Evolutionary conservation across 2,888 invertebrate species (phyloP), one percentile per base, ranked within the genome.

Genomic region (Tanytarsus gracilentus): DNA sequence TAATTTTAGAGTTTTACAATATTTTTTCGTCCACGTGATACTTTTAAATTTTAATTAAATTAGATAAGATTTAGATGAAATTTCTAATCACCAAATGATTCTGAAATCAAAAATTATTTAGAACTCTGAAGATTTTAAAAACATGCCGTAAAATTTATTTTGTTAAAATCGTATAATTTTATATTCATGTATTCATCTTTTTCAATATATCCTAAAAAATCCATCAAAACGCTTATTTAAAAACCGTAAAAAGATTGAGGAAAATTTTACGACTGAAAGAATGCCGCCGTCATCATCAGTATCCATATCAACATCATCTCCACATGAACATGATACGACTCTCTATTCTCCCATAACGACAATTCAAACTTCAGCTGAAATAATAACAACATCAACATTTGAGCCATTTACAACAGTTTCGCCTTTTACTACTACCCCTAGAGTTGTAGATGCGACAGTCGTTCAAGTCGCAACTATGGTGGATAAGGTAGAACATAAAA

Each of bases 401-500:
- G 53, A 53, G 30, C 53, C 53, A 44, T 44, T 23, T 23, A 44
- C 44, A 29, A 36, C 33, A 51, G 51, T 29, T 16, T 26, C 40
- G 27, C 8, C 39, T 14, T 11, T 18, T 11, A 33, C 53, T 14
- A 29, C 56, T 21, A 40, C 56, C 26, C 29, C 23, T 44, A 56
- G 27, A 27, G 27, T 36, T 56, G 56, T 56, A 44, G 44, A 40
- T n/a, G 29, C 44, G 44, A 56, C 55, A 26, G 6, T 55, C 11
- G 53, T 23, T 16, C 14, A 29, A 40, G 14, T 55, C 23, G 53
- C 23, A n/a, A n/a, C n/a, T 55, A 23, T 14, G 23, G 11, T 33
- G 53, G 53, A 53, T 53, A 53, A 53, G 53, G 53, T 53, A 53
- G 53, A 53, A 36, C 33, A 30, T 33, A 14, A 14, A 23, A 50